Percentiles rank a stretch among this genome's conserved stretches.
Conservation (phyloP, 2,797 vertebrate genomes). For the Eulemur mongoz region DNA sequence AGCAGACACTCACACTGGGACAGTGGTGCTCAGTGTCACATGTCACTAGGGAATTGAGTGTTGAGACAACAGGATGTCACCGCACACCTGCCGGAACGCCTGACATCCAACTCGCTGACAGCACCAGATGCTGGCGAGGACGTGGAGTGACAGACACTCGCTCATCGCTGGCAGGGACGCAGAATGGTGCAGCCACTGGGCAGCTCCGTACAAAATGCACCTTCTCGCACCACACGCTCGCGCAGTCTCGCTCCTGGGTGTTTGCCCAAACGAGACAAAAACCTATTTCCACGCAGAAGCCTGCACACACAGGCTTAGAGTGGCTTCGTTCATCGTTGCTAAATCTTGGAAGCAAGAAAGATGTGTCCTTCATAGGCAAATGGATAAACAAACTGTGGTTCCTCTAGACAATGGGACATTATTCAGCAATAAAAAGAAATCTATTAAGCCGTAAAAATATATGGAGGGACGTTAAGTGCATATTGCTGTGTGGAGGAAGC, state of each 20-base stretch:
- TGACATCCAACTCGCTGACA: background rate
- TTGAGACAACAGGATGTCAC: background rate
- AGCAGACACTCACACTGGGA: background rate
- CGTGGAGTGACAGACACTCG: background rate
- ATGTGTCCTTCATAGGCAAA: background rate
- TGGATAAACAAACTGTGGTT: background rate
- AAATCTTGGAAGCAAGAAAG: background rate
- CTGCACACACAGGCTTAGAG: background rate
- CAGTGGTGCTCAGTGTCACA: background rate
- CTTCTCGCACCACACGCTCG: background rate
- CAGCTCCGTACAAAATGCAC: background rate
- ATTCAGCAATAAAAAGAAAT: background rate
- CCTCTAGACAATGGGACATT: background rate
- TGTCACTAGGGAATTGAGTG: background rate
- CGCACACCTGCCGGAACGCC: background rate
- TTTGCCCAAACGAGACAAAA: background rate
- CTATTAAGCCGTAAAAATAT: background rate
- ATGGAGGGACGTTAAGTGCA: background rate
- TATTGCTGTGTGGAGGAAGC: background rate
- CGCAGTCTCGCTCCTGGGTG: background rate
- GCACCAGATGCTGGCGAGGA: background rate
- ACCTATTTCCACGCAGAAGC: background rate
- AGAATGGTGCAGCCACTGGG: background rate
- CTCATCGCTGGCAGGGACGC: background rate
- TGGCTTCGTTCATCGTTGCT: background rate